phyloP scores from a whole-genome alignment of 2,888 invertebrate species.

The Ashinkailepas kermadecensis region DNA sequence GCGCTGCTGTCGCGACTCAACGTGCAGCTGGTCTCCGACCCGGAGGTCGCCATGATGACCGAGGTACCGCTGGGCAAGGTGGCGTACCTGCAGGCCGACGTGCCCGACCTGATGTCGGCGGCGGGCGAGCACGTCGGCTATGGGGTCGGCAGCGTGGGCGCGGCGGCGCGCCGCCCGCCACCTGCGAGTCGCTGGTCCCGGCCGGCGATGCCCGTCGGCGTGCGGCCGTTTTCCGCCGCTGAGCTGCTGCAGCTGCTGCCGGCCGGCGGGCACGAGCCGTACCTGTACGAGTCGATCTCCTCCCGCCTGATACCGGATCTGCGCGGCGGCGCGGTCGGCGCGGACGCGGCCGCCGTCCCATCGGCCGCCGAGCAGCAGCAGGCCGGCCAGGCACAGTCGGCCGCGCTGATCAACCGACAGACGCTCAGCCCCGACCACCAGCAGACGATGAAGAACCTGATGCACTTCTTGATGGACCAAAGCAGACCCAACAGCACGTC shows the following conservation, averaged over 20 bases:
- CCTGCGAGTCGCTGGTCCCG: background rate
- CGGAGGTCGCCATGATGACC: slow-evolving; percentile 2
- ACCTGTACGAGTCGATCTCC: background rate
- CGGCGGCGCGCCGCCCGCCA: background rate
- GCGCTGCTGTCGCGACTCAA: background rate
- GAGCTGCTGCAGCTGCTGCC: background rate
- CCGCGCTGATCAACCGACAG: background rate
- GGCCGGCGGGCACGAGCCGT: background rate
- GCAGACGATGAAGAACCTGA: background rate
- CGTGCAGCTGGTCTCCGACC: background rate
- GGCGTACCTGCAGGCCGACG: background rate
- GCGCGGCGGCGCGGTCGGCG: background rate
- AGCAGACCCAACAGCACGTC: too few species aligned
- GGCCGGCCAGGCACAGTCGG: background rate
- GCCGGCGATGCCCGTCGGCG: background rate
- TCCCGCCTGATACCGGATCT: background rate
- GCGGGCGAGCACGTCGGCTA: too few species aligned
- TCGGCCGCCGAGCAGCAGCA: background rate
- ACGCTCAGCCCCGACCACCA: background rate
- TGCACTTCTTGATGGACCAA: background rate
- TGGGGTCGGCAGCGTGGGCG: too few species aligned
- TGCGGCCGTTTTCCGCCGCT: background rate
- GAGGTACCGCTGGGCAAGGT: background rate
- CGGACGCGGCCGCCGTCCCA: background rate
- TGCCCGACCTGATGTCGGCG: too few species aligned